A percentile compares a stretch with the other conserved stretches of the same genome.
These are phyloP conservation scores for Scolopax rusticola DNA, from an alignment of 2,797 vertebrate genomes.

Conservation along the genomic window DNA sequence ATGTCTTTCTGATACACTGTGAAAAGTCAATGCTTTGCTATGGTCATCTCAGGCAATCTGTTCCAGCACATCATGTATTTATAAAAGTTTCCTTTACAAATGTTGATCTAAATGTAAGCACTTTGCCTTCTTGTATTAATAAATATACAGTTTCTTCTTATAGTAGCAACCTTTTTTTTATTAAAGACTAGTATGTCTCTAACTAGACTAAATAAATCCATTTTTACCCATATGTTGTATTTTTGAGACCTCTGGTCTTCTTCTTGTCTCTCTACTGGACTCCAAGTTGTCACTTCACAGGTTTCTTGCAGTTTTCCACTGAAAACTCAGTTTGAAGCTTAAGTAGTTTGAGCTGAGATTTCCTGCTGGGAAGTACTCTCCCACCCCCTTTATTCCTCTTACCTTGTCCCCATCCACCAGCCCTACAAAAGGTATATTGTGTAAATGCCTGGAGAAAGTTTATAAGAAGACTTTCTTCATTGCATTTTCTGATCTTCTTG, in stretches of 20 bases:
- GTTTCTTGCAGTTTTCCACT: background rate
- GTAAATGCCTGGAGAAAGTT: background rate
- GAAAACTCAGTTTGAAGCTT: background rate
- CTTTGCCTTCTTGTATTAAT: background rate
- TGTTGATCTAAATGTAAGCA: background rate
- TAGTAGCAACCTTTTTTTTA: background rate
- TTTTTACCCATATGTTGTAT: background rate
- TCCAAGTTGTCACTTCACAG: background rate
- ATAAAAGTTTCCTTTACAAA: background rate
- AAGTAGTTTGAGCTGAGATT: background rate
- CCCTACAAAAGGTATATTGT: background rate
- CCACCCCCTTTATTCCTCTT: background rate
- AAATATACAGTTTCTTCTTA: background rate
- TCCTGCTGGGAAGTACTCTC: background rate
- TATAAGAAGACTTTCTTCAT: background rate
- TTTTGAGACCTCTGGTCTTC: background rate
- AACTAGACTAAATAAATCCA: background rate
- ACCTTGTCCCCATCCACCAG: background rate
- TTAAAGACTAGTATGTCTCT: background rate
- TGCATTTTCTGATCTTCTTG: background rate
- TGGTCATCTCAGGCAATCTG: background rate
- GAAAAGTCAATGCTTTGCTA: background rate
- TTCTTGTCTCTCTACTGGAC: background rate
- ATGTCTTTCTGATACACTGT: background rate
- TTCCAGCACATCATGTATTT: background rate